phyloP scores from a whole-genome alignment of 1,140 invertebrate species.

The Hermatobates lingyangjiaoensis region DNA sequence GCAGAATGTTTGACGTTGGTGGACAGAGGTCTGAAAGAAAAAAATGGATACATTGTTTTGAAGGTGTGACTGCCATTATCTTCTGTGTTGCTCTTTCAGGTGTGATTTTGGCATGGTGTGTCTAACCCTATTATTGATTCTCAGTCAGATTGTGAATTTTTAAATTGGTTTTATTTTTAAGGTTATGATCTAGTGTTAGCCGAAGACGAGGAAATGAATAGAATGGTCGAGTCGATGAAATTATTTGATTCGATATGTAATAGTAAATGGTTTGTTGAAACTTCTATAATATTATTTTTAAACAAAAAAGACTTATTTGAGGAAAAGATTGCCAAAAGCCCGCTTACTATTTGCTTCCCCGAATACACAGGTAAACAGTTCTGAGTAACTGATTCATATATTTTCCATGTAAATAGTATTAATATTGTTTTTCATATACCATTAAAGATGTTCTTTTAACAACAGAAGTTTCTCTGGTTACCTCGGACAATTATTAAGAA shows the following conservation, averaged over 20 bases:
- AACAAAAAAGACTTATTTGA: conserved; percentile 96
- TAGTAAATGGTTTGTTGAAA: conserved; percentile 95
- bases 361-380: conserved; percentile 74
- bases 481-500: too few species aligned
- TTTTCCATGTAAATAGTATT: too few species aligned
- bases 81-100: conserved; percentile 87
- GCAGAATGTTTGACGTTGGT: conserved; percentile 79
- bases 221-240: conserved; percentile 85
- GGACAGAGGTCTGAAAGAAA: conserved; percentile 86
- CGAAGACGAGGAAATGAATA: conserved; percentile 48
- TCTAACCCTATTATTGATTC: too few species aligned
- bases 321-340: conserved; percentile 75
- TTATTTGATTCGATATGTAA: conserved; percentile 94
- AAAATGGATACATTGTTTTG: conserved; percentile 96
- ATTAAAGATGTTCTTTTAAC: too few species aligned
- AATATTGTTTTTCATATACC: too few species aligned
- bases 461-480: too few species aligned
- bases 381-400: too few species aligned
- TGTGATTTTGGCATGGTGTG: conserved; percentile 20
- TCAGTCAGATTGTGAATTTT: too few species aligned
- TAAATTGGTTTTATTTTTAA: conserved; percentile 17
- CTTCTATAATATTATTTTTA: conserved; percentile 90
- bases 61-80: conserved; percentile 87
- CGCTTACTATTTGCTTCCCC: conserved; percentile 85
- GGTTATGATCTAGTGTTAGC: conserved; percentile 54